phyloP scores from a whole-genome alignment of 2,797 vertebrate species.

The Acanthurus lineatus region DNA sequence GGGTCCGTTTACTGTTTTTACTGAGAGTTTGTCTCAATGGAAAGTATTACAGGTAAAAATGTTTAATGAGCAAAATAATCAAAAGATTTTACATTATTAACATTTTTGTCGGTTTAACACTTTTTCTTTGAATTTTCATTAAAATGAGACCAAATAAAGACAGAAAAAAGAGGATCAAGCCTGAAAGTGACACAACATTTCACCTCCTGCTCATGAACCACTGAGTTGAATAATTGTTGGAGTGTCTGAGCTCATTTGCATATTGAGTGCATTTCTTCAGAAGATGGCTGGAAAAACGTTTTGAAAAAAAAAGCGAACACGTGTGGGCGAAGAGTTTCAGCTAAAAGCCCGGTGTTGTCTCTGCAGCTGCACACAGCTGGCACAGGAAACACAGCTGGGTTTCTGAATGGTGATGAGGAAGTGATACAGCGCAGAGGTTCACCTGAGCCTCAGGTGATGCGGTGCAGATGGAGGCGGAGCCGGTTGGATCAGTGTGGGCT shows the following conservation, averaged over 20 bases:
- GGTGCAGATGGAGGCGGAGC: neutral
- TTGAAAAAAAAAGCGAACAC: neutral
- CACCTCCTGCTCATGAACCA: constrained; percentile 38
- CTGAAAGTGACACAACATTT: constrained; percentile 20
- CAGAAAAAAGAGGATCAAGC: neutral
- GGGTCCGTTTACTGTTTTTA: neutral
- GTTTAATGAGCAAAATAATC: neutral
- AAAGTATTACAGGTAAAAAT: neutral
- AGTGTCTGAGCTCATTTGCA: constrained; percentile 54
- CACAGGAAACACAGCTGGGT: constrained; percentile 2
- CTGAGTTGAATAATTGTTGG: constrained; percentile 50
- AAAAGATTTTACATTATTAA: neutral
- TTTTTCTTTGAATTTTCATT: neutral
- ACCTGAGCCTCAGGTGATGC: constrained; percentile 19
- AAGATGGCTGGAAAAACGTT: neutral
- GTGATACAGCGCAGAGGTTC: constrained; percentile 11
- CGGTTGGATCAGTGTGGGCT: neutral
- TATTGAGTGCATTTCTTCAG: constrained; percentile 47
- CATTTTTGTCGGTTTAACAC: neutral
- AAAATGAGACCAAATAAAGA: neutral
- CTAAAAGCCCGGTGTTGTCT: constrained; percentile 37
- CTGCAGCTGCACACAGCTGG: constrained; percentile 16
- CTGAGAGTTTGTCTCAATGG: neutral
- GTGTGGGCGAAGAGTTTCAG: constrained; percentile 48
- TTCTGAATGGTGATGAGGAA: constrained; percentile 19